These are phyloP conservation scores for Crotalus helleri DNA, from an alignment of 2,113 vertebrate genomes.

Conservation along the genomic window DNA sequence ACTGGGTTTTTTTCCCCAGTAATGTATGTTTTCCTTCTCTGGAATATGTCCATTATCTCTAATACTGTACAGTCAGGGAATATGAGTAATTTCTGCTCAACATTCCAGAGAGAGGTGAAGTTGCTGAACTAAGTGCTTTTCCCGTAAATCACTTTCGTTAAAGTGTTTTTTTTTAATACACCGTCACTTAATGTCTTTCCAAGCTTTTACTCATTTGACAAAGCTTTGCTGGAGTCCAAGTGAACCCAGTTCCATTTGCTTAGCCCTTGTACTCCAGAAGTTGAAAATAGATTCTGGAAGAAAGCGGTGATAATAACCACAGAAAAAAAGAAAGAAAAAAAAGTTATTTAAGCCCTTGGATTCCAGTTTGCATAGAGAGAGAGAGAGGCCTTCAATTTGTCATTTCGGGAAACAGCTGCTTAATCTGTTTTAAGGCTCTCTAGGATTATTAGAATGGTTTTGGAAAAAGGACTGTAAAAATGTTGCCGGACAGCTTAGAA, in stretches of 20 bases:
- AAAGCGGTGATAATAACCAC: too few species aligned
- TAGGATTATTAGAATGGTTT: background rate
- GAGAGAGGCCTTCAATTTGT: background rate
- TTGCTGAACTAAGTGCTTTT: background rate
- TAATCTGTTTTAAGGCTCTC: background rate
- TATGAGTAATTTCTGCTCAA: background rate
- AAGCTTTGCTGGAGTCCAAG: background rate
- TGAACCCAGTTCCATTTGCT: background rate
- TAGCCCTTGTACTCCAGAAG: background rate
- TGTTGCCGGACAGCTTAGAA: background rate
- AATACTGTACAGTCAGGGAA: background rate
- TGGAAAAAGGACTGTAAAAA: background rate
- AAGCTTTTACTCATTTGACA: background rate
- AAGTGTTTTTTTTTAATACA: background rate
- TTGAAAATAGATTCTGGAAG: too few species aligned
- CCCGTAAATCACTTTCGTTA: background rate
- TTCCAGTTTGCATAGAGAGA: background rate
- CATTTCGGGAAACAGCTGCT: slow-evolving; percentile 8
- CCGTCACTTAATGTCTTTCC: background rate
- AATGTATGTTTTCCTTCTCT: background rate
- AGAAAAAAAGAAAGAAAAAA: background rate
- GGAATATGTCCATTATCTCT: background rate
- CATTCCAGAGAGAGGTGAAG: background rate
- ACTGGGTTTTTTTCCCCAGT: background rate
- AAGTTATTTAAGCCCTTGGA: background rate